Conservation (phyloP, 2,797 vertebrate genomes). For the Lutjanus campechanus region DNA sequence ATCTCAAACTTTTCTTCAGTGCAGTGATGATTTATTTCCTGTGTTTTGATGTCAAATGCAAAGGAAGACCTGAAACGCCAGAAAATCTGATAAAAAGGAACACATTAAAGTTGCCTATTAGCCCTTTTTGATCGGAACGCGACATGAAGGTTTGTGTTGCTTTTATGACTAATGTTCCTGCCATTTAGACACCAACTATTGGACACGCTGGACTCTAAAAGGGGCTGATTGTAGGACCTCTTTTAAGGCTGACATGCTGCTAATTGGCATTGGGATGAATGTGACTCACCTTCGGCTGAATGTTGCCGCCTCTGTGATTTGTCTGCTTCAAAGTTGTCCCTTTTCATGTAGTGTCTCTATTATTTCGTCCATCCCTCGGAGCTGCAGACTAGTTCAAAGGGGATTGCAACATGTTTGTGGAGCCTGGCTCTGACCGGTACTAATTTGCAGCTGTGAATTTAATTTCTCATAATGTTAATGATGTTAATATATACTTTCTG, state of each 20-base stretch:
- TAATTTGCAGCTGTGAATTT: constrained; percentile 36
- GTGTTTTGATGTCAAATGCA: neutral
- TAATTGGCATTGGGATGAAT: constrained; percentile 31
- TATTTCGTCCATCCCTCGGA: constrained; percentile 33
- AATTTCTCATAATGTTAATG: constrained; percentile 35
- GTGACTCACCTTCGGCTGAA: constrained; percentile 15
- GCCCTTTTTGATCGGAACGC: neutral
- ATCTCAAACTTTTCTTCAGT: neutral
- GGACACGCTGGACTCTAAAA: neutral
- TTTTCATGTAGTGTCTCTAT: constrained; percentile 21
- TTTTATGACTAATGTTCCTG: neutral
- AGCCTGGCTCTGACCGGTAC: constrained; percentile 16
- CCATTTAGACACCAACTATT: neutral
- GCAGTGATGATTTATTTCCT: neutral
- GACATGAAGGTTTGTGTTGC: neutral
- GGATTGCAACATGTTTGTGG: constrained; percentile 27
- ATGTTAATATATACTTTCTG: constrained; percentile 27
- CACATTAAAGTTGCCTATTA: neutral
- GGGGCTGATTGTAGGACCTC: constrained; percentile 8
- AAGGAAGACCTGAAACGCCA: neutral
- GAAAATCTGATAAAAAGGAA: no score
- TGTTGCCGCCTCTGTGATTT: constrained; percentile 22
- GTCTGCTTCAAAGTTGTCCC: constrained; percentile 24
- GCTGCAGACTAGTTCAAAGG: constrained; percentile 49
- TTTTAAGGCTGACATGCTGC: constrained; percentile 13